Percentiles rank a stretch among this genome's conserved stretches.
These are phyloP conservation scores for Enteromius mattozi DNA, from an alignment of 2,797 vertebrate genomes.

Conservation along the genomic window DNA sequence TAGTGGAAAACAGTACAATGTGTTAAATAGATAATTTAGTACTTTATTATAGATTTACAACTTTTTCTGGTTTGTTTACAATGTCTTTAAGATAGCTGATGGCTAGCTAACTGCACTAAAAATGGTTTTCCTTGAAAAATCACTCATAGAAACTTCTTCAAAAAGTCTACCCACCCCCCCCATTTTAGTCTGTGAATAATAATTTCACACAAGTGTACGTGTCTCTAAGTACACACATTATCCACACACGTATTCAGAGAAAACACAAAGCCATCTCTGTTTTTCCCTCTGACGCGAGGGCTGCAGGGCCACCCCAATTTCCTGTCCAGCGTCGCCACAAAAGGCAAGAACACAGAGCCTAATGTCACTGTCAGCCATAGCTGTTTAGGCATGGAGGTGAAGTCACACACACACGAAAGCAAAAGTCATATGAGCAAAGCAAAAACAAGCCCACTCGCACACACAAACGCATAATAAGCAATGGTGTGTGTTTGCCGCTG, in stretches of 20 bases:
- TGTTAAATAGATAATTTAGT: not conserved
- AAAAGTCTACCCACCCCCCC: not conserved
- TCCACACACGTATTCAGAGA: conserved; percentile 43
- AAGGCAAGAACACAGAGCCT: conserved; percentile 75
- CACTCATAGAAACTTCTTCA: not conserved
- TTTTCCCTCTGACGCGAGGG: conserved; percentile 73
- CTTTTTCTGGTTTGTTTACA: not conserved
- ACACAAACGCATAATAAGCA: conserved; percentile 59
- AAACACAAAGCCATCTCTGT: conserved; percentile 82
- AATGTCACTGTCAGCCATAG: conserved; percentile 69
- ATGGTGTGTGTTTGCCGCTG: conserved; percentile 54
- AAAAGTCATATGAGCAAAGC: conserved; percentile 54
- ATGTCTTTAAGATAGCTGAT: not conserved
- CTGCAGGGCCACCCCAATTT: conserved; percentile 74
- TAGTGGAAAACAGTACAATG: not conserved
- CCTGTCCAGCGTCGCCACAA: conserved; percentile 76
- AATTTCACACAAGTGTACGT: conserved; percentile 26
- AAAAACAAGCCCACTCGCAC: conserved; percentile 54
- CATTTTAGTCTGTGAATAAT: not conserved
- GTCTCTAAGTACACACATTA: conserved; percentile 41
- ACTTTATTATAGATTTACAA: not conserved
- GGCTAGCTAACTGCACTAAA: not conserved
- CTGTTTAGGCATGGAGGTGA: conserved; percentile 65
- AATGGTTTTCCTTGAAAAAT: not conserved
- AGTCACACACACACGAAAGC: conserved; percentile 60